Evolutionary conservation across 2,888 invertebrate species (phyloP).

Genomic region (Ditylenchus weischeri): DNA sequence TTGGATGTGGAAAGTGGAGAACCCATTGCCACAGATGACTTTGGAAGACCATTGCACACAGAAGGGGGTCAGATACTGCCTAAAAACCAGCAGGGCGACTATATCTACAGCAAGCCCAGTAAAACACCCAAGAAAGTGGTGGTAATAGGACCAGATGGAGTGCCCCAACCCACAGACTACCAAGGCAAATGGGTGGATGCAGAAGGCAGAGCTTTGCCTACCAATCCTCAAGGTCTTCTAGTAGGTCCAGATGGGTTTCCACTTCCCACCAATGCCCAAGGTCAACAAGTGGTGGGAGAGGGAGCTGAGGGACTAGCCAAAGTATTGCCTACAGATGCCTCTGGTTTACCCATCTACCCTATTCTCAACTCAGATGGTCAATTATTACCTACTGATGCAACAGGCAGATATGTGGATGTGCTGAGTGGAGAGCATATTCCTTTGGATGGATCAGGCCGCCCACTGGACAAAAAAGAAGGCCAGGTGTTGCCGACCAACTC

Average conservation of each 20-base stretch:
- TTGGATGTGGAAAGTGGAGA: constrained; percentile 10
- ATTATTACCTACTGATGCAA: not conserved
- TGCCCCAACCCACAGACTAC: constrained; percentile 32
- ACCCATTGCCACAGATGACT: constrained; percentile 27
- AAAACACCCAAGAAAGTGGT: not conserved
- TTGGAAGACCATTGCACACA: constrained; percentile 31
- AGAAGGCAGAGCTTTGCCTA: constrained; percentile 34
- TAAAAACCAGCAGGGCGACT: constrained; percentile 26
- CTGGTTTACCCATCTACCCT: constrained; percentile 32
- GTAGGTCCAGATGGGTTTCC: constrained; percentile 38
- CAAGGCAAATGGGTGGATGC: constrained; percentile 37
- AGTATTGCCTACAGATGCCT: constrained; percentile 37
- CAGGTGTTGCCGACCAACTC: constrained; percentile 34
- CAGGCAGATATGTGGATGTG: constrained; percentile 28
- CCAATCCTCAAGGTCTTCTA: constrained; percentile 38
- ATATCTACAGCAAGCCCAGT: constrained; percentile 17
- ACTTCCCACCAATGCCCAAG: constrained; percentile 40
- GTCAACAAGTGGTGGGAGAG: constrained; percentile 21
- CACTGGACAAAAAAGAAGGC: constrained; percentile 32
- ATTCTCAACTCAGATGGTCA: constrained; percentile 34
- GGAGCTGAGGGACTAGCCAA: constrained; percentile 11
- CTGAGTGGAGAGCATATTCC: constrained; percentile 34
- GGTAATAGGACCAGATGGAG: constrained; percentile 36
- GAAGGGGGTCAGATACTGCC: constrained; percentile 26
- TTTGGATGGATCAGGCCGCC: constrained; percentile 36